phyloP scores from a whole-genome alignment of 2,797 vertebrate genomes.

The Syngnathus acus region DNA sequence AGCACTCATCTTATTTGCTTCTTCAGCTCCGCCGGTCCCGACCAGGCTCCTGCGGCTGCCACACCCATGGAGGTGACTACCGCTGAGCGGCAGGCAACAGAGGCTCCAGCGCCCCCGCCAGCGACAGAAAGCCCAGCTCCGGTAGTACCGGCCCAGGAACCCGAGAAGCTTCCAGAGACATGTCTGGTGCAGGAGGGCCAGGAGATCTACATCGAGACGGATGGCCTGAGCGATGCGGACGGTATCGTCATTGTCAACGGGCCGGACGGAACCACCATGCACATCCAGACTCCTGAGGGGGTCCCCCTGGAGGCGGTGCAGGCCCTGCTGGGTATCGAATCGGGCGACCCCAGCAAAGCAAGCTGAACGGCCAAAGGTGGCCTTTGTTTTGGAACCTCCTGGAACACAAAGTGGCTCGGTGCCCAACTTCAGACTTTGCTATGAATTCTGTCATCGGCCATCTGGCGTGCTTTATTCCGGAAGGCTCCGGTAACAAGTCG shows the following conservation, averaged over 20 bases:
- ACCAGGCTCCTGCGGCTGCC: conserved; percentile 18
- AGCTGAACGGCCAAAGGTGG: not conserved
- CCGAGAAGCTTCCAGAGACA: conserved; percentile 36
- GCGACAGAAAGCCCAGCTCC: conserved; percentile 10
- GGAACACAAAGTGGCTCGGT: too few species aligned
- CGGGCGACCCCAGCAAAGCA: conserved; percentile 51
- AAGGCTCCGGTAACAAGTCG: too few species aligned
- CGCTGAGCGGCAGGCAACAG: conserved; percentile 15
- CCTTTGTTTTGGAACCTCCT: not conserved
- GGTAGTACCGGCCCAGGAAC: conserved; percentile 36
- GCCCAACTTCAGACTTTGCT: too few species aligned
- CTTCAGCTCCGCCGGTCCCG: not conserved
- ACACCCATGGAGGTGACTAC: conserved; percentile 35
- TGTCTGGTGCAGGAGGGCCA: conserved; percentile 34
- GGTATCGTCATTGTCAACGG: conserved; percentile 70
- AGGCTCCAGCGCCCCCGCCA: not conserved
- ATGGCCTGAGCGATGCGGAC: conserved; percentile 73
- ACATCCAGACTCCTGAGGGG: conserved; percentile 67
- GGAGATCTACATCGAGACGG: conserved; percentile 75
- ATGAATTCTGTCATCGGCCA: too few species aligned
- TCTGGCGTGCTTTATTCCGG: too few species aligned
- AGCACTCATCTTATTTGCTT: not conserved
- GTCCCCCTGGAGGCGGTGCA: conserved; percentile 73
- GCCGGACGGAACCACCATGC: conserved; percentile 70
- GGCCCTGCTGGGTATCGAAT: conserved; percentile 72